Conservation (phyloP, 1,140 invertebrate genomes). For the Aricia agestis region DNA sequence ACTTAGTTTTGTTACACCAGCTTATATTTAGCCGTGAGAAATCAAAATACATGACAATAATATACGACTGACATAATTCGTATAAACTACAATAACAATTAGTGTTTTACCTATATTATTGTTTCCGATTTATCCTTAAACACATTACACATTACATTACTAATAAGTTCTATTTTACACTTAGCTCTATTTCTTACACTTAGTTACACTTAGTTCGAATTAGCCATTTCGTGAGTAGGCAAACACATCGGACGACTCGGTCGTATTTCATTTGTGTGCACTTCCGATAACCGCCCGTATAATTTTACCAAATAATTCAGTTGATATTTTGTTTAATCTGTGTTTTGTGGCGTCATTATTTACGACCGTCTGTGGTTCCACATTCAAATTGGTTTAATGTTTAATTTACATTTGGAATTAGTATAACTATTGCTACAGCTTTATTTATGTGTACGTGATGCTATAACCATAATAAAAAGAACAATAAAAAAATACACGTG, state of each 20-base stretch:
- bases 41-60: too few relatives aligned
- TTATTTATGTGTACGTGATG: background rate
- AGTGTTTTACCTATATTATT: too few relatives aligned
- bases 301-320: background rate
- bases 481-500: too few relatives aligned
- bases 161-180: too few relatives aligned
- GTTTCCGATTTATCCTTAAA: too few relatives aligned
- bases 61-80: too few relatives aligned
- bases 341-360: background rate
- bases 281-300: background rate
- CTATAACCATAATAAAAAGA: background rate
- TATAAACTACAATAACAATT: too few relatives aligned
- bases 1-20: too few relatives aligned
- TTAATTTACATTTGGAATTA: background rate
- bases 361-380: background rate
- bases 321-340: slow-evolving; percentile 1
- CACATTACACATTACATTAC: too few relatives aligned
- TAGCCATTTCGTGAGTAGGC: background rate
- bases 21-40: too few relatives aligned
- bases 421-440: background rate
- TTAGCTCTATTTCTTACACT: too few relatives aligned
- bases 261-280: background rate
- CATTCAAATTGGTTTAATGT: slow-evolving; percentile 1
- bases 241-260: background rate
- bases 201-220: background rate